Conservation (phyloP, 2,888 invertebrate species). For the Agrenia bidenticulata region DNA sequence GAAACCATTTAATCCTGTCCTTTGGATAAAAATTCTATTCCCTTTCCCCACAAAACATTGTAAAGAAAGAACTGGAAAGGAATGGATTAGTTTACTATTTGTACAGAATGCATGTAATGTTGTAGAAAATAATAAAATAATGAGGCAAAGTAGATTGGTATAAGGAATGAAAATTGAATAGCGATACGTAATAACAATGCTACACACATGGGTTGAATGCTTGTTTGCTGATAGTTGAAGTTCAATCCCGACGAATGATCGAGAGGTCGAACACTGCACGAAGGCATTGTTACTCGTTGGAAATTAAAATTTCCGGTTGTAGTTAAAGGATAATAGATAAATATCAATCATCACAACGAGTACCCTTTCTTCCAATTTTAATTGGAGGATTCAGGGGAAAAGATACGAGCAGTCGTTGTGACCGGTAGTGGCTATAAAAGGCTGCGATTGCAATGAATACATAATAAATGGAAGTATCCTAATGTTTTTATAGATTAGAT, state of each 20-base stretch:
- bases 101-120: too few relatives aligned
- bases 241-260: constrained; percentile 10
- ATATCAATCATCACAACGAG: constrained; percentile 37
- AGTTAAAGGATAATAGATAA: constrained; percentile 31
- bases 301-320: constrained; percentile 37
- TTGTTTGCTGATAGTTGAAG: background rate
- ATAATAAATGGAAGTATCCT: constrained; percentile 3
- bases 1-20: too few relatives aligned
- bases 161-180: too few relatives aligned
- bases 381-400: constrained; percentile 26
- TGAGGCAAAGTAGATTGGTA: too few relatives aligned
- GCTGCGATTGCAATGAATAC: background rate
- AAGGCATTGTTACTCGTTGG: constrained; percentile 3
- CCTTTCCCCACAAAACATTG: too few relatives aligned
- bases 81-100: background rate
- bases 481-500: constrained; percentile 18
- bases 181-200: too few relatives aligned
- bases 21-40: too few relatives aligned
- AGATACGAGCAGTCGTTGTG: background rate
- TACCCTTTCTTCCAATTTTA: constrained; percentile 40
- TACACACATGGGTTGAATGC: background rate
- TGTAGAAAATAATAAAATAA: too few relatives aligned
- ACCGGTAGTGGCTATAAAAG: background rate
- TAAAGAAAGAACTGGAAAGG: too few relatives aligned
- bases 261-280: constrained; percentile 5